phyloP scores from a whole-genome alignment of 2,888 invertebrate species.

The Plusia festucae region DNA sequence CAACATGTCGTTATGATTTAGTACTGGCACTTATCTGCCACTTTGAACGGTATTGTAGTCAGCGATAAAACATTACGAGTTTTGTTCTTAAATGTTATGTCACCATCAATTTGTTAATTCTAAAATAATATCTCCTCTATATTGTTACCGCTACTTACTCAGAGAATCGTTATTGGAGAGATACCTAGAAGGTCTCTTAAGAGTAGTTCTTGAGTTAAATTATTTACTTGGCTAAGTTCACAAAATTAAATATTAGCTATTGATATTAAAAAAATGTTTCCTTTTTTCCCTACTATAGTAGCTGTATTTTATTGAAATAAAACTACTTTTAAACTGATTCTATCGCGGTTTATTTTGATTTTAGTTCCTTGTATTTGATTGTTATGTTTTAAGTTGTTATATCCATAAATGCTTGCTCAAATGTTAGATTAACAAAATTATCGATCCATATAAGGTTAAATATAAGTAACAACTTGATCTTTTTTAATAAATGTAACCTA shows the following conservation, averaged over 20 bases:
- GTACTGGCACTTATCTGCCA: constrained; percentile 70
- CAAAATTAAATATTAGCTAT: too few species aligned
- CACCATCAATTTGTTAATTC: constrained; percentile 46
- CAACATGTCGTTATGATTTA: constrained; percentile 74
- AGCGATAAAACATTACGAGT: constrained; percentile 63
- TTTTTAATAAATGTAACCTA: constrained; percentile 55
- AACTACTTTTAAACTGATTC: too few species aligned
- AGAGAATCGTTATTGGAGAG: neutral
- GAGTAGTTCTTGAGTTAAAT: too few species aligned
- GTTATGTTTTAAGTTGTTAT: neutral
- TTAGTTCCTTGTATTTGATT: too few species aligned
- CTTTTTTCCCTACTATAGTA: too few species aligned
- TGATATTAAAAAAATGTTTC: too few species aligned
- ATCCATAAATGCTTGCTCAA: neutral
- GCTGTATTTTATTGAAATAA: too few species aligned
- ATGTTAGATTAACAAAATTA: neutral
- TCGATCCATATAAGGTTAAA: constrained; percentile 22
- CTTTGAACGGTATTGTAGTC: constrained; percentile 61
- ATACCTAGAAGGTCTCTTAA: neutral
- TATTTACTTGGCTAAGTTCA: too few species aligned
- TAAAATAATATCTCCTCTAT: constrained; percentile 32
- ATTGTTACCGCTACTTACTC: neutral
- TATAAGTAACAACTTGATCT: constrained; percentile 34
- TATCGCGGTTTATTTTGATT: too few species aligned
- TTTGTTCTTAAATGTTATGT: constrained; percentile 53